Evolutionary conservation across 2,113 vertebrate genomes (phyloP).

Genomic region (Choloepus hoffmanni): DNA sequence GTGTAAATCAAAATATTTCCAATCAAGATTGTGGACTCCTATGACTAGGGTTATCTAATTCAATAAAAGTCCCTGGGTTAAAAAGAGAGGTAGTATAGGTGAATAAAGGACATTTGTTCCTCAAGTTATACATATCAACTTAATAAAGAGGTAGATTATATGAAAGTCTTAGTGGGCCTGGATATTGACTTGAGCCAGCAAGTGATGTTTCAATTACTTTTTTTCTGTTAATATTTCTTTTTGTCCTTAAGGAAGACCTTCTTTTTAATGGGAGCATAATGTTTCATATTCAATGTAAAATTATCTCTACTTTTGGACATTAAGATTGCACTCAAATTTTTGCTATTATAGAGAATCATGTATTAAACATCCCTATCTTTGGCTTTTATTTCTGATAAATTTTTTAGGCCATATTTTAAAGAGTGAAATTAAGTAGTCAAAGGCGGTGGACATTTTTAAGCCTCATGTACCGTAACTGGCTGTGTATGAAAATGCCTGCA

Average conservation of each 20-base stretch:
- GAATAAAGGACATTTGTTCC: too few species aligned
- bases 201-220: too few species aligned
- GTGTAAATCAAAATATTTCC: too few species aligned
- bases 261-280: background rate
- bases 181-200: too few species aligned
- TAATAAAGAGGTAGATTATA: too few species aligned
- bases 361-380: background rate
- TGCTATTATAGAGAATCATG: background rate
- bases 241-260: background rate
- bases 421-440: background rate
- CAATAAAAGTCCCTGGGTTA: too few species aligned
- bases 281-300: background rate
- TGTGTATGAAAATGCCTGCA: background rate
- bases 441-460: background rate
- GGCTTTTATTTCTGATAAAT: slow-evolving; percentile 22
- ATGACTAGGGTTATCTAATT: too few species aligned
- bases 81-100: too few species aligned
- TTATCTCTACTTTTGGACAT: background rate
- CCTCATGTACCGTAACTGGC: background rate
- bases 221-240: background rate
- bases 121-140: too few species aligned
- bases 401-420: background rate
- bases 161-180: too few species aligned
- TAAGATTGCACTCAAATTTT: background rate
- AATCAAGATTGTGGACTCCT: too few species aligned